These are phyloP conservation scores for Elgaria multicarinata DNA, from an alignment of 2,113 vertebrate species.

Conservation along the genomic window DNA sequence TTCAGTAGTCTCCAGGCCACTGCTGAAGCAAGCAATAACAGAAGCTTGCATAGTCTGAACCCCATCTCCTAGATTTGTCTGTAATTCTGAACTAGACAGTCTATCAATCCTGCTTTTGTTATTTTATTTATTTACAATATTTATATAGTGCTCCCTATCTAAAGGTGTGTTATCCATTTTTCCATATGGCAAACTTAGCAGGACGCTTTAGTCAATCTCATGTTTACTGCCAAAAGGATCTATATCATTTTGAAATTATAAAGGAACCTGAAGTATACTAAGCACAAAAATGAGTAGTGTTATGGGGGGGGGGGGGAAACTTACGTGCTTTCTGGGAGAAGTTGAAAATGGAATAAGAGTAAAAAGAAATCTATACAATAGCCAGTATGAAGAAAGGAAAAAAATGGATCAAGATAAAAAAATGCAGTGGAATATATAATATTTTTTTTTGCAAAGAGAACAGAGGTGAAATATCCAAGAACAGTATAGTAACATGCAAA, in stretches of 20 bases:
- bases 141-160: no score
- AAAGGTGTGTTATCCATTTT: not conserved
- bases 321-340: not conserved
- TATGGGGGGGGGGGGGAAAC: not conserved
- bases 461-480: not conserved
- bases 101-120: no score
- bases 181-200: not conserved
- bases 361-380: not conserved
- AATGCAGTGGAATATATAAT: not conserved
- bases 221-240: not conserved
- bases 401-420: not conserved
- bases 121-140: no score
- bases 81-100: not conserved
- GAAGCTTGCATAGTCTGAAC: not conserved
- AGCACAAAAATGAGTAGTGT: not conserved
- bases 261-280: not conserved
- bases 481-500: not conserved
- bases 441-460: not conserved
- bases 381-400: not conserved
- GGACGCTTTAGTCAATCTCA: not conserved
- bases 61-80: not conserved
- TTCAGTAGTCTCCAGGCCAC: not conserved
- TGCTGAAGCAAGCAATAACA: constrained; percentile 1
- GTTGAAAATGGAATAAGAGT: not conserved
- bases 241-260: not conserved